These are phyloP conservation scores for Merops nubicus DNA, from an alignment of 2,113 vertebrate species.

Conservation along the genomic window DNA sequence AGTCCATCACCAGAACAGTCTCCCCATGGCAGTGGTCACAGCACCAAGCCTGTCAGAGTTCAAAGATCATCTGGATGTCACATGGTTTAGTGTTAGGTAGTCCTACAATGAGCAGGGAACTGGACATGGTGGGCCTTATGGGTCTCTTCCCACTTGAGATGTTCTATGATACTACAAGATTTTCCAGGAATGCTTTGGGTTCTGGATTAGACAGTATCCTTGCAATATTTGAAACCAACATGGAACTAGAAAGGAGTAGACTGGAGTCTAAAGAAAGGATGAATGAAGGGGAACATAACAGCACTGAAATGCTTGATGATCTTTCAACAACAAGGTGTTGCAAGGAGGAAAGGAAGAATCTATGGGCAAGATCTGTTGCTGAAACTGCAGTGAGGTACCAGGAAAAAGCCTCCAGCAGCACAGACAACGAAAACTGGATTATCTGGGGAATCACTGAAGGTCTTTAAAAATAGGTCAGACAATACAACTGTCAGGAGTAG, in stretches of 20 bases:
- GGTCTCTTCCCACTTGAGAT: neutral
- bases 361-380: neutral
- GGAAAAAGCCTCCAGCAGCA: neutral
- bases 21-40: neutral
- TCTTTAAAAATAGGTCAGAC: neutral
- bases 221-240: neutral
- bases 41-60: neutral
- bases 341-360: neutral
- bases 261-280: neutral
- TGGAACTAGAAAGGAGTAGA: neutral
- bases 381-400: neutral
- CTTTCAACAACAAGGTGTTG: neutral
- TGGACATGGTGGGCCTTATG: neutral
- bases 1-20: neutral
- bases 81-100: neutral
- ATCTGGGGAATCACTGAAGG: neutral
- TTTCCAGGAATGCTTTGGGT: neutral
- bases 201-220: neutral
- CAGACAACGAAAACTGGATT: neutral
- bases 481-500: neutral
- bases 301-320: neutral
- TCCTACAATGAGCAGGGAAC: neutral
- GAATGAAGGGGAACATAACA: neutral
- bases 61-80: neutral
- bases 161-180: neutral